Evolutionary conservation across 2,888 invertebrate species (phyloP).

Genomic region (Gryllus longicercus): DNA sequence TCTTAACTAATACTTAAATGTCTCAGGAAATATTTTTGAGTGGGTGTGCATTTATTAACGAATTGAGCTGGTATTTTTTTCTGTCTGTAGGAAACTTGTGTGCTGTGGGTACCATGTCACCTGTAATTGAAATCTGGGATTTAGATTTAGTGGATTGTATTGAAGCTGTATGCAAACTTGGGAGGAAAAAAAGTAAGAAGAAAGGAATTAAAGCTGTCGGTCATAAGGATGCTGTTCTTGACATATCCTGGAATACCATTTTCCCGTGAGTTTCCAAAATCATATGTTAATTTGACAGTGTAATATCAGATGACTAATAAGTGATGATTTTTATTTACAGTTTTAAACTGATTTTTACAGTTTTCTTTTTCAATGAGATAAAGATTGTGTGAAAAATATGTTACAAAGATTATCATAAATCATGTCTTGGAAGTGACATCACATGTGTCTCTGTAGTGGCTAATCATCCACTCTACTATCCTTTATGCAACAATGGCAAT

Average conservation of each 20-base stretch:
- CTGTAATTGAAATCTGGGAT: constrained; percentile 94
- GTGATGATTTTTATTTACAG: too few relatives aligned
- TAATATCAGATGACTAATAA: neutral
- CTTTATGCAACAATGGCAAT: too few relatives aligned
- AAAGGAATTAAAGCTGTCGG: constrained; percentile 65
- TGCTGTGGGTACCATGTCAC: constrained; percentile 89
- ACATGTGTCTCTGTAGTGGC: too few relatives aligned
- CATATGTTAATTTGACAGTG: neutral
- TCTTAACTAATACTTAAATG: too few relatives aligned
- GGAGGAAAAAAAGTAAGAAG: constrained; percentile 68
- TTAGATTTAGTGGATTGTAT: constrained; percentile 87
- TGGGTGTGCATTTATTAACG: neutral
- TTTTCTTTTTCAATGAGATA: too few relatives aligned
- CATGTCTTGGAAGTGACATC: too few relatives aligned
- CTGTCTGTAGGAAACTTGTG: constrained; percentile 64
- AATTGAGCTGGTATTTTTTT: neutral
- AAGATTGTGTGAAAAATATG: too few relatives aligned
- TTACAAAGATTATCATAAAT: too few relatives aligned
- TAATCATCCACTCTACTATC: too few relatives aligned
- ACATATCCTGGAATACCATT: constrained; percentile 84
- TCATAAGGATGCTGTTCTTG: constrained; percentile 87
- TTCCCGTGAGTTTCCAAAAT: constrained; percentile 54
- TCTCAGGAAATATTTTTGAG: too few relatives aligned
- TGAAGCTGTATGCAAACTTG: constrained; percentile 81
- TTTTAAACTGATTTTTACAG: too few relatives aligned